These are phyloP conservation scores for Phoxinus dragarum DNA, from an alignment of 2,797 vertebrate genomes.

Conservation along the genomic window DNA sequence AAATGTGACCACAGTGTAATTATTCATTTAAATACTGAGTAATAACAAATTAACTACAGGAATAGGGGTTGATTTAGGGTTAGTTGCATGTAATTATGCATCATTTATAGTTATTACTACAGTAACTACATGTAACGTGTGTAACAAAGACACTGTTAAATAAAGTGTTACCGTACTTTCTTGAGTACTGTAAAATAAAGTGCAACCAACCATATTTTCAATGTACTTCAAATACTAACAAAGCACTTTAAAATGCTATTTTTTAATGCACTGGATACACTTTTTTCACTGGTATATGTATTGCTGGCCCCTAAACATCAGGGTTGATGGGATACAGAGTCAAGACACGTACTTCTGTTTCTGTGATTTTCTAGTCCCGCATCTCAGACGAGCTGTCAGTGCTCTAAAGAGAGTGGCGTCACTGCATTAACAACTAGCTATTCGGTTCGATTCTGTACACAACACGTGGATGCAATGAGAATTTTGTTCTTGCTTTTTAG, in stretches of 20 bases:
- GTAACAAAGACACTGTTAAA: too few species aligned
- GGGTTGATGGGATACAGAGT: constrained; percentile 7
- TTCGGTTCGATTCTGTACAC: constrained; percentile 10
- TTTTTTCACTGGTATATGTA: not conserved
- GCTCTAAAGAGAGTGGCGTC: constrained; percentile 8
- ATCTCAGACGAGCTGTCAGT: constrained; percentile 19
- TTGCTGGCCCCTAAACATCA: not conserved
- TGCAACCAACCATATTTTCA: not conserved
- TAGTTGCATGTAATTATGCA: too few species aligned
- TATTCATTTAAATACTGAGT: too few species aligned
- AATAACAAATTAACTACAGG: too few species aligned
- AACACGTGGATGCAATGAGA: constrained; percentile 18
- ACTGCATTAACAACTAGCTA: constrained; percentile 30
- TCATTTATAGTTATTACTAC: too few species aligned
- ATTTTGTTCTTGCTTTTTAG: not conserved
- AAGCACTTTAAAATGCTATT: not conserved
- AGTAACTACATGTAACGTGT: too few species aligned
- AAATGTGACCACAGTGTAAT: too few species aligned
- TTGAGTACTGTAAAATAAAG: not conserved
- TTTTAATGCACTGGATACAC: not conserved
- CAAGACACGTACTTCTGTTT: constrained; percentile 8
- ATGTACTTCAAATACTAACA: not conserved
- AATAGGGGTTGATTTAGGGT: too few species aligned
- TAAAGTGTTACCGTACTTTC: not conserved
- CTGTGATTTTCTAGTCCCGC: constrained; percentile 1